Evolutionary conservation across 2,113 vertebrate genomes (phyloP).

Genomic region (Orycteropus afer): DNA sequence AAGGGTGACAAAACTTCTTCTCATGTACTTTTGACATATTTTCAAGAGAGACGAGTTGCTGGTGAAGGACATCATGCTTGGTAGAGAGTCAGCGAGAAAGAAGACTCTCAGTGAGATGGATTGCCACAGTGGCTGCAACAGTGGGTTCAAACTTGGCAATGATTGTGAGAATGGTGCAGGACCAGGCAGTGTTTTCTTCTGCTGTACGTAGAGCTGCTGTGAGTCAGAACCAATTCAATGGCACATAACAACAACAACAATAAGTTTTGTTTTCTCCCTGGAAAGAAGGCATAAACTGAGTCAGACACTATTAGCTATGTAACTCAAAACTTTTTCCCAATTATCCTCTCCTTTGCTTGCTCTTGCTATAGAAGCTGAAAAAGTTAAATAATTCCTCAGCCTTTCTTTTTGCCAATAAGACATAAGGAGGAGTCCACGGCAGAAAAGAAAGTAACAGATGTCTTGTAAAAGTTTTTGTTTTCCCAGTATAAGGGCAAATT

Average conservation of each 20-base stretch:
- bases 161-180: too few relatives aligned
- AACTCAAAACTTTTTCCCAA: constrained; percentile 45
- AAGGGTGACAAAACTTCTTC: too few relatives aligned
- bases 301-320: background rate
- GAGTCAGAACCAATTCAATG: background rate
- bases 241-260: background rate
- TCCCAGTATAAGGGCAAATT: background rate
- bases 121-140: background rate
- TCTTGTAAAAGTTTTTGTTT: background rate
- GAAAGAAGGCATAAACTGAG: background rate
- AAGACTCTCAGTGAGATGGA: background rate
- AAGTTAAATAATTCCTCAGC: constrained; percentile 22
- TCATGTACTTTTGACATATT: background rate
- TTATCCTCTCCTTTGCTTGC: constrained; percentile 15
- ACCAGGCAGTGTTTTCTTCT: background rate
- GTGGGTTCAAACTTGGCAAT: background rate
- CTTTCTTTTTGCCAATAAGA: background rate
- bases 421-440: background rate
- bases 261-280: background rate
- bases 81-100: background rate
- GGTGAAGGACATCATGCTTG: background rate
- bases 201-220: background rate
- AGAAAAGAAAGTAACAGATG: background rate
- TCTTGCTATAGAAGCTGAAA: background rate
- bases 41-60: background rate